A percentile compares a stretch with the other conserved stretches of the same genome.
phyloP scores from a whole-genome alignment of 2,797 vertebrate species.

The Catamblyrhynchus diadema region DNA sequence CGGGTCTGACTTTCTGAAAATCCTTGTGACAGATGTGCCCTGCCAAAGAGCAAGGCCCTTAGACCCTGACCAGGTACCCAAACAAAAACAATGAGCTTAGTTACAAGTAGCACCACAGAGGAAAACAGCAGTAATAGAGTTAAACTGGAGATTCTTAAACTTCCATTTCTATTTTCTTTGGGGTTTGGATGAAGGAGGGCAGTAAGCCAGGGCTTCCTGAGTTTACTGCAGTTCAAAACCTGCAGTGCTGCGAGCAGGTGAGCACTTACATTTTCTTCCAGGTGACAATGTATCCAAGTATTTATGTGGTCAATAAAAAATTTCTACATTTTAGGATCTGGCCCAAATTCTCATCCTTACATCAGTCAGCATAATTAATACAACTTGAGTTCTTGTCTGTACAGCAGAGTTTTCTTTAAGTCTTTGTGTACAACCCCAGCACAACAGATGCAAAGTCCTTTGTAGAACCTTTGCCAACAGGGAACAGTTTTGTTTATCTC shows the following conservation, averaged over 20 bases:
- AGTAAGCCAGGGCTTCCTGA: neutral
- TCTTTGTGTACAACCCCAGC: neutral
- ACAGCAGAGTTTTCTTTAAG: neutral
- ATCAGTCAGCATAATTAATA: neutral
- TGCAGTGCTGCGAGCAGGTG: neutral
- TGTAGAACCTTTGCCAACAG: neutral
- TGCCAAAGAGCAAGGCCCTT: neutral
- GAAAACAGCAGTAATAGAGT: neutral
- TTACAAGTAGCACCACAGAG: neutral
- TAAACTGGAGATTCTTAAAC: neutral
- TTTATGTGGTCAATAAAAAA: neutral
- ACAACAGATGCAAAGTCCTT: neutral
- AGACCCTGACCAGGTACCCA: neutral
- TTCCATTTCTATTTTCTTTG: neutral
- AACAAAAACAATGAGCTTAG: accelerated
- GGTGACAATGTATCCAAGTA: neutral
- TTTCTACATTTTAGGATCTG: neutral
- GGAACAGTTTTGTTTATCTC: neutral
- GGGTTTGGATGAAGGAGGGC: neutral
- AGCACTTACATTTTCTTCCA: neutral
- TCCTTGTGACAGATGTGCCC: neutral
- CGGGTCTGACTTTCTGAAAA: neutral
- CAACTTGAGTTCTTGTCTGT: neutral
- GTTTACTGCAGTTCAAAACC: neutral
- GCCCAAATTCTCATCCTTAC: neutral